Conservation (phyloP, 2,797 vertebrate genomes). For the Erethizon dorsatum region DNA sequence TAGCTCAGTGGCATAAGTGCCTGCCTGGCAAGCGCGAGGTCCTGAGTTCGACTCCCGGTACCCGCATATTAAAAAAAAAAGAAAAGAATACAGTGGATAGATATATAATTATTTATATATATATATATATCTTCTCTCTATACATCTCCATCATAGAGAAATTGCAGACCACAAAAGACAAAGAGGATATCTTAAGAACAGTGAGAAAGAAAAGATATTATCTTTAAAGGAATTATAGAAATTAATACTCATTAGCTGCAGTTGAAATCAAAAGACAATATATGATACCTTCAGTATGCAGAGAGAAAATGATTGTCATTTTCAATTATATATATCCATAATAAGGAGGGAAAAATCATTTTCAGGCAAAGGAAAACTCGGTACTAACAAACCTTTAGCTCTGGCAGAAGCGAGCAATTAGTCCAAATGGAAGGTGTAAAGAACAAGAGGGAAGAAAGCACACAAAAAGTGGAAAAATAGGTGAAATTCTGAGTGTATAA, state of each 20-base stretch:
- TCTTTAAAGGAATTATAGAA: neutral
- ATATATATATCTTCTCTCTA: too few relatives aligned
- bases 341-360: constrained; percentile 13
- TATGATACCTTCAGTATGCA: neutral
- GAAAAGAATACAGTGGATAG: neutral
- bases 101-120: neutral
- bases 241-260: neutral
- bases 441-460: neutral
- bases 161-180: constrained; percentile 45
- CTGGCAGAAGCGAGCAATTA: neutral
- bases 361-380: constrained; percentile 14
- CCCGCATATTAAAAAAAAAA: neutral
- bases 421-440: neutral
- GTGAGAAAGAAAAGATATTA: neutral
- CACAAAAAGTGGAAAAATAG: neutral
- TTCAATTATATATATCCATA: neutral
- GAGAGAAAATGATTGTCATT: neutral
- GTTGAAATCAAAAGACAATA: constrained; percentile 25
- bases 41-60: too few relatives aligned
- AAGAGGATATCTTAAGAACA: constrained; percentile 13
- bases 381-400: neutral
- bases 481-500: neutral
- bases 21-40: too few relatives aligned
- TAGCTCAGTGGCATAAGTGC: too few relatives aligned
- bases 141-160: neutral